Conservation (phyloP, 30 jellyfish, hydroid and myxozoan species). For the Morbakka virulenta region DNA sequence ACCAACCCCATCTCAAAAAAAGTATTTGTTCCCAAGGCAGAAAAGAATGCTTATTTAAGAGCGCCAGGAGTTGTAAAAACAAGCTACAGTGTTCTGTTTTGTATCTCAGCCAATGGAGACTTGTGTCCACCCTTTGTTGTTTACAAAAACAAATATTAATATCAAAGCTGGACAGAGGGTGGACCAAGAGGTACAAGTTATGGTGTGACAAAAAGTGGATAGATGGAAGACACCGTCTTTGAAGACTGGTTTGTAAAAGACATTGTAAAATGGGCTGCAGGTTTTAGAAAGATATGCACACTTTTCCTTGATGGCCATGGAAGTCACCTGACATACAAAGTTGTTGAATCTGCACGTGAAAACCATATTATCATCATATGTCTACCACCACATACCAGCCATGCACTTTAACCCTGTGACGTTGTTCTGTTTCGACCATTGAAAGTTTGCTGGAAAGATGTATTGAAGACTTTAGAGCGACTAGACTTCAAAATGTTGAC, state of each 20-base stretch:
- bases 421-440: no score
- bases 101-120: no score
- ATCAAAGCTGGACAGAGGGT: no score
- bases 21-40: not conserved
- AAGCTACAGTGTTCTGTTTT: no score
- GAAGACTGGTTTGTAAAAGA: constrained; percentile 18
- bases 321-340: constrained; percentile 20
- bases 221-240: constrained; percentile 26
- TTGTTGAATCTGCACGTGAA: constrained; percentile 7
- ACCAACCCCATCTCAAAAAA: not conserved
- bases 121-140: no score
- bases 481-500: no score
- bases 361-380: constrained; percentile 1
- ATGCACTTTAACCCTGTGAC: no score
- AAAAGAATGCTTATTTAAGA: not conserved
- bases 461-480: not conserved
- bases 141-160: no score
- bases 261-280: constrained; percentile 15
- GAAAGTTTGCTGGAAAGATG: constrained; percentile 16
- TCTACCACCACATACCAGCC: not conserved
- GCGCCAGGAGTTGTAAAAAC: constrained; percentile 34
- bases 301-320: constrained; percentile 30
- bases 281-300: not conserved
- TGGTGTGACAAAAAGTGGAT: no score
- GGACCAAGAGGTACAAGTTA: no score